These are phyloP conservation scores for Conomelus anceps DNA, from an alignment of 2,888 invertebrate species.

Conservation along the genomic window DNA sequence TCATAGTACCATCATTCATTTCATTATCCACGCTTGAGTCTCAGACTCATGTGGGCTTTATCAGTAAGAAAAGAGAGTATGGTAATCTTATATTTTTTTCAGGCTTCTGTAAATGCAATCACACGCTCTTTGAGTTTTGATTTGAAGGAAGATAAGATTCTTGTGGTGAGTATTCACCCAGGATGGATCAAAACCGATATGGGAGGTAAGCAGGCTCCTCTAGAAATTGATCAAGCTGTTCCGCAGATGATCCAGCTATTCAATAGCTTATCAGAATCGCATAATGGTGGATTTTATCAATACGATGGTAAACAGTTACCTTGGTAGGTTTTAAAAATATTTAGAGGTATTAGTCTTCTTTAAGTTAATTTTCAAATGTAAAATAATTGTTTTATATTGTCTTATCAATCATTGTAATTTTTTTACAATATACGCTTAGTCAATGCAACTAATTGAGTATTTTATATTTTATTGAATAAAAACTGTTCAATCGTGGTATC, in stretches of 20 bases:
- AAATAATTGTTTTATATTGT: no score
- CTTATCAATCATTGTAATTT: no score
- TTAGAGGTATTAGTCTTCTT: no score
- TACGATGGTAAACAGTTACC: slow-evolving; percentile 55
- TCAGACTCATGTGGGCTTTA: neutral
- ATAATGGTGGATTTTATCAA: slow-evolving; percentile 72
- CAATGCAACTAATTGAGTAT: no score
- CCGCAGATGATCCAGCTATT: slow-evolving; percentile 60
- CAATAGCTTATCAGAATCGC: slow-evolving; percentile 51
- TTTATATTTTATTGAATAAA: no score
- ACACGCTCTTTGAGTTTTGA: slow-evolving; percentile 80
- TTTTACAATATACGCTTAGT: no score
- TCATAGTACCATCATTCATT: no score
- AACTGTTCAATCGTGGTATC: no score
- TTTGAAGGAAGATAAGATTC: slow-evolving; percentile 63
- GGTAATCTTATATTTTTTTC: slow-evolving; percentile 38
- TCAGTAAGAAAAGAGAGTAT: neutral
- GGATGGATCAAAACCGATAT: slow-evolving; percentile 89
- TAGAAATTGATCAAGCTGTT: slow-evolving; percentile 63
- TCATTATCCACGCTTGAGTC: no score
- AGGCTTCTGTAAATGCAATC: slow-evolving; percentile 80
- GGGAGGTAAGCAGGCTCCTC: slow-evolving; percentile 74
- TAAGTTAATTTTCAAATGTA: neutral
- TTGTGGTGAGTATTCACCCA: slow-evolving; percentile 71
- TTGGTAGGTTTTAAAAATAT: slow-evolving; percentile 18